phyloP scores from a whole-genome alignment of 2,113 vertebrate genomes.

The Pristiophorus japonicus region DNA sequence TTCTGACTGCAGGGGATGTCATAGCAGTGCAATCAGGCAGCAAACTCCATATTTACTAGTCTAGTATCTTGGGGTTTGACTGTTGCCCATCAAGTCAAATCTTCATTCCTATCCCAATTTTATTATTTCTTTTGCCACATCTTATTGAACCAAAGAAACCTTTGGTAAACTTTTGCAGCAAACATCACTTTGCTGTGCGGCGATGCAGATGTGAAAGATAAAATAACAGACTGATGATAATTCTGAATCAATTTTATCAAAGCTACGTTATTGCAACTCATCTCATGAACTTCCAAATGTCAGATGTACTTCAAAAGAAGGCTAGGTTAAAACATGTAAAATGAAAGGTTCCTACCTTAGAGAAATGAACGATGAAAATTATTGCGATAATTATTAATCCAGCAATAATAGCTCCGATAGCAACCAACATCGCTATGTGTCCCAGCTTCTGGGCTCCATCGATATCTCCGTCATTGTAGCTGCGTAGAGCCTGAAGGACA shows the following conservation, averaged over 20 bases:
- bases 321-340: neutral
- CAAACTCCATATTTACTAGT: neutral
- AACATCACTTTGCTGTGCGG: neutral
- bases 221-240: neutral
- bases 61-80: neutral
- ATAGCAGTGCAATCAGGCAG: too few relatives aligned
- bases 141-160: neutral
- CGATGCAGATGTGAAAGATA: neutral
- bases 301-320: neutral
- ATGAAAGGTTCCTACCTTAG: slow-evolving; percentile 57
- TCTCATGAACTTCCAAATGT: neutral
- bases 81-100: neutral
- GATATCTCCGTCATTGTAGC: slow-evolving; percentile 71
- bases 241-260: neutral
- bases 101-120: neutral
- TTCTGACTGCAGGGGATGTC: too few relatives aligned
- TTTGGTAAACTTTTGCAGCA: neutral
- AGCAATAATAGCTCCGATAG: slow-evolving; percentile 68
- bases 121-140: neutral
- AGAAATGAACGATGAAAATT: slow-evolving; percentile 66
- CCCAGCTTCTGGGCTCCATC: slow-evolving; percentile 70
- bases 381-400: slow-evolving; percentile 66
- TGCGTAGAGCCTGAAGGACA: slow-evolving; percentile 69
- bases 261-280: neutral
- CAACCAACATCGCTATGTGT: slow-evolving; percentile 71